Evolutionary conservation across 1,140 invertebrate species (phyloP), one percentile per base, ranked within the genome.

Genomic region (Ceratosolen fusciceps): DNA sequence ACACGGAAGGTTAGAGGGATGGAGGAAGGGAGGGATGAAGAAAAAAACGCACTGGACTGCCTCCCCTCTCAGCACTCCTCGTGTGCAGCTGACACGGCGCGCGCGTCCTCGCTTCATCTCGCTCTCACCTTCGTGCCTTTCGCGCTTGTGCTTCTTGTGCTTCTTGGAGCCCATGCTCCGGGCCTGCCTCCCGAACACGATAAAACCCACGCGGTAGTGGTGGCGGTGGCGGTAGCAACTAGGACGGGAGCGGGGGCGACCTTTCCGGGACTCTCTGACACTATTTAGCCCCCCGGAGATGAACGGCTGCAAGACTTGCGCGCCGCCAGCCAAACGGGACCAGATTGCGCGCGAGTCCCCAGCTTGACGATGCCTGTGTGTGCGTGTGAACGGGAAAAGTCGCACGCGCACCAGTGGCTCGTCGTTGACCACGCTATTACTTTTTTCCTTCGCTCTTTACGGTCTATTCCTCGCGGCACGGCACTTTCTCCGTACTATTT

Each of bases 91-190:
- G 58, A 60, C 58, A 60, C 29, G 5, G 60, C 29, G 4, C 9
- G 60, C 60, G 31, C 34, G 37, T 75, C 79, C 75, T 81, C 67
- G 72, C 80, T 37, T 39, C n/a, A 9, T 80, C 37, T 65, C 37
- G 71, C 62, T 83, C 88, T 89, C 88, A 93, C 93, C 93, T 90
- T 93, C 93, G 85, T 92, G 90, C 83, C 91, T 91, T 82, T 94
- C 93, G 34, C 92, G 91, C 83, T 95, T 95, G 85, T 94, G 94
- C 83, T 95, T 95, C 88, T 95, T 95, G 84, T 95, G 94, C 83
- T 95, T 95, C 87, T 94, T 94, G 74, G 88, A 85, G 81, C 87
- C 94, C 77, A 88, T 76, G n/a, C 37, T 80, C n/a, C 43, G 68
- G n/a, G 47, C 39, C 39, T 47, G 39, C 5, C n/a, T 47, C 68